Percentiles rank a stretch among this genome's conserved stretches.
These are phyloP conservation scores for Lasioglossum villosulum DNA, from an alignment of 2,888 invertebrate genomes.

Conservation along the genomic window DNA sequence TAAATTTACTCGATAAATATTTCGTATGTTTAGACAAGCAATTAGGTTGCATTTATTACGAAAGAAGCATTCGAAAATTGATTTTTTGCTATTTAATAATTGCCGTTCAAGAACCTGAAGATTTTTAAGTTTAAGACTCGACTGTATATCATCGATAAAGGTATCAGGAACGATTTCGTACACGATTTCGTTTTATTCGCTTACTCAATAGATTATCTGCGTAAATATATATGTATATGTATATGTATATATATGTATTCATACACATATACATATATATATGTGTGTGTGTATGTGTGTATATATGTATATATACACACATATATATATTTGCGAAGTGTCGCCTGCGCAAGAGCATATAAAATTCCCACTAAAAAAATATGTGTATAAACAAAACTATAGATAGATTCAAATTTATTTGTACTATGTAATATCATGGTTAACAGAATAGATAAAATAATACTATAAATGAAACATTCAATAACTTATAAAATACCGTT, in stretches of 20 bases:
- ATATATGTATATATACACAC: too few relatives aligned
- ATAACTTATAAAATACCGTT: slow-evolving; percentile 46
- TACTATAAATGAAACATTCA: slow-evolving; percentile 59
- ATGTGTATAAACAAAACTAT: slow-evolving; percentile 39
- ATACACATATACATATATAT: neutral
- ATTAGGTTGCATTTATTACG: slow-evolving; percentile 9
- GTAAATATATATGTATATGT: neutral
- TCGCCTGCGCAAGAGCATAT: slow-evolving; percentile 5
- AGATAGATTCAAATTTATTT: slow-evolving; percentile 67
- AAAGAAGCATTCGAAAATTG: slow-evolving; percentile 30
- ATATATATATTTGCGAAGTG: neutral
- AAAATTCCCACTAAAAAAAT: slow-evolving; percentile 21
- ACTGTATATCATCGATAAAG: slow-evolving; percentile 1
- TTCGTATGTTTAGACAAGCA: neutral
- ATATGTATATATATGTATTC: neutral
- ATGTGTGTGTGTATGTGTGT: too few relatives aligned
- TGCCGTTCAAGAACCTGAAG: slow-evolving; percentile 25
- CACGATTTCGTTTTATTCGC: slow-evolving; percentile 1
- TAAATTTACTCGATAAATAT: slow-evolving; percentile 18
- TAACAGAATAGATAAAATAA: slow-evolving; percentile 60
- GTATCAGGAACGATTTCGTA: neutral
- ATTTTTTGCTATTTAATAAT: slow-evolving; percentile 13
- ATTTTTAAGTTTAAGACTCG: slow-evolving; percentile 7
- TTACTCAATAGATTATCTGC: neutral
- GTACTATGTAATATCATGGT: slow-evolving; percentile 57